A percentile compares a stretch with the other conserved stretches of the same genome.
phyloP scores from a whole-genome alignment of 2,888 invertebrate species.

The Pristionchus fissidentatus region DNA sequence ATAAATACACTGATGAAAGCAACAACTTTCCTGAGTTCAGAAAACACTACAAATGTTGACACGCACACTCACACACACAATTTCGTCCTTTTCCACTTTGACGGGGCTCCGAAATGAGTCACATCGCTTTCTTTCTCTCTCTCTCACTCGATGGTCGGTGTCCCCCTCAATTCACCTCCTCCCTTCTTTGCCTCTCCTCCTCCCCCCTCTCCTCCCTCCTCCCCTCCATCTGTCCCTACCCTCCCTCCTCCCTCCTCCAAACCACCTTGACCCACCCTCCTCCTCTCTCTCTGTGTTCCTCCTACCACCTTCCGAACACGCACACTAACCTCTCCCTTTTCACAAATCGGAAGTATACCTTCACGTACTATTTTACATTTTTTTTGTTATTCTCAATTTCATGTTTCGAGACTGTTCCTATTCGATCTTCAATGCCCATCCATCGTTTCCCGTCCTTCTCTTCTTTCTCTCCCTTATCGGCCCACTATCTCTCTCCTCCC shows the following conservation, averaged over 20 bases:
- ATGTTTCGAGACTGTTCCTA: conserved; percentile 13
- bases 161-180: conserved; percentile 34
- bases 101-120: conserved; percentile 11
- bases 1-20: neutral
- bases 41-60: no score
- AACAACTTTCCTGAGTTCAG: no score
- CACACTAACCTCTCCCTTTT: conserved; percentile 1
- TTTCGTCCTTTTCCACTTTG: conserved; percentile 17
- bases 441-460: neutral
- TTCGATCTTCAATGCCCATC: conserved; percentile 16
- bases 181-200: neutral
- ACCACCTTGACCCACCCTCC: conserved; percentile 41
- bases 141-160: no score
- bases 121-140: neutral
- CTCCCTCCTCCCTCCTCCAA: conserved; percentile 3
- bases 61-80: neutral
- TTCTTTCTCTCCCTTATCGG: neutral
- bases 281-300: conserved; percentile 32
- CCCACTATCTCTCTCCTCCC: neutral
- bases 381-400: neutral
- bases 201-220: neutral
- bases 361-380: neutral
- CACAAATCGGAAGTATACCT: neutral
- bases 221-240: neutral
- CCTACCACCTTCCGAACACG: conserved; percentile 8